These are phyloP conservation scores for Naja naja DNA, from an alignment of 2,113 vertebrate genomes.

Conservation along the genomic window DNA sequence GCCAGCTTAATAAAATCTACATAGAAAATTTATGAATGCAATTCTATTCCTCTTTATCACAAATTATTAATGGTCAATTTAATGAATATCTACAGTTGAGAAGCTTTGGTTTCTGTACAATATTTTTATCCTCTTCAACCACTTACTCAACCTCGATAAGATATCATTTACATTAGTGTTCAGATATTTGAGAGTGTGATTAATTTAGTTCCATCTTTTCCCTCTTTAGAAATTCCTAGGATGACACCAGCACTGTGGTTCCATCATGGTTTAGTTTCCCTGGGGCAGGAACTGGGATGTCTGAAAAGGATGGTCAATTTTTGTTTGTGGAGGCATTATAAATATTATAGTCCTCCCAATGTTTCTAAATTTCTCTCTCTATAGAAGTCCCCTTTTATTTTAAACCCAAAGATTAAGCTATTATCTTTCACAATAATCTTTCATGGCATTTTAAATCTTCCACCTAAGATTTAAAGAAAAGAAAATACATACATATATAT, in stretches of 20 bases:
- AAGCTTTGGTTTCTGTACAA: slow-evolving; percentile 71
- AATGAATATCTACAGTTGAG: slow-evolving; percentile 80
- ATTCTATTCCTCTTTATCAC: slow-evolving; percentile 78
- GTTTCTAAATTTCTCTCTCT: slow-evolving; percentile 37
- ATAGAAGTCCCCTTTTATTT: slow-evolving; percentile 23
- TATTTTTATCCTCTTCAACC: slow-evolving; percentile 74
- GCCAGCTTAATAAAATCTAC: slow-evolving; percentile 81
- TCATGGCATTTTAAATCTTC: slow-evolving; percentile 27
- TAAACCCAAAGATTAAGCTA: slow-evolving; percentile 28
- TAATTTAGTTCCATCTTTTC: slow-evolving; percentile 48
- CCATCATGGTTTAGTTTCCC: slow-evolving; percentile 47
- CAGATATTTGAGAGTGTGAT: slow-evolving; percentile 58
- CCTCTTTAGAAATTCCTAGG: slow-evolving; percentile 56
- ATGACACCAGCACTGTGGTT: slow-evolving; percentile 39
- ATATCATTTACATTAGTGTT: slow-evolving; percentile 51
- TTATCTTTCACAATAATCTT: slow-evolving; percentile 24
- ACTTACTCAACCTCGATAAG: slow-evolving; percentile 64
- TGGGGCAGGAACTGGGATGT: slow-evolving; percentile 26
- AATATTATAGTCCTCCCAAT: slow-evolving; percentile 16
- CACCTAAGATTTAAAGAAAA: slow-evolving; percentile 6
- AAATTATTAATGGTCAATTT: slow-evolving; percentile 85
- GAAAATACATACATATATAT: too few species aligned
- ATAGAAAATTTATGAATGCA: slow-evolving; percentile 82
- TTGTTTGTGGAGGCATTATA: slow-evolving; percentile 27
- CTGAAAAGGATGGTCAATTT: not conserved